These are phyloP conservation scores for Etheostoma cragini DNA, from an alignment of 2,113 vertebrate genomes.

Conservation along the genomic window DNA sequence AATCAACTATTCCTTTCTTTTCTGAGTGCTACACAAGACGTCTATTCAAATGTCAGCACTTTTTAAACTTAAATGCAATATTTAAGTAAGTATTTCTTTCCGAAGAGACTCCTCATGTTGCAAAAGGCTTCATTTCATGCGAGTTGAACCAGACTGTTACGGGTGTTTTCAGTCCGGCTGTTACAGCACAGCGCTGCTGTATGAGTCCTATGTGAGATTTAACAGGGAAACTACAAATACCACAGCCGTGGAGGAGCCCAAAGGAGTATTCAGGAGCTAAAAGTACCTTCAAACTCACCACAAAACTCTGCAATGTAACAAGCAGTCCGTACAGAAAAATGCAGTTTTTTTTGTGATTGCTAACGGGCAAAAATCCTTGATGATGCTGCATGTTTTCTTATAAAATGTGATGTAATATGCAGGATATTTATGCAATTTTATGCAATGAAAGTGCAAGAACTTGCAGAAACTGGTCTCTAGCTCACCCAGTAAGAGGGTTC, in stretches of 20 bases:
- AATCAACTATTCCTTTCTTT: not conserved
- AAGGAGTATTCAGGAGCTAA: not conserved
- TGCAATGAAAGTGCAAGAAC: too few species aligned
- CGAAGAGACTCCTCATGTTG: too few species aligned
- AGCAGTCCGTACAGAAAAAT: too few species aligned
- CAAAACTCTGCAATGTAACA: not conserved
- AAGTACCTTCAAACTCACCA: not conserved
- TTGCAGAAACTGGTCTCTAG: too few species aligned
- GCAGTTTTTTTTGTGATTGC: too few species aligned
- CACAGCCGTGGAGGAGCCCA: not conserved
- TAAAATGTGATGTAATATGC: too few species aligned
- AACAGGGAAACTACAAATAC: slow-evolving; percentile 14
- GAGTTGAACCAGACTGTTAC: not conserved
- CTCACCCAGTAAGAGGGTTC: too few species aligned
- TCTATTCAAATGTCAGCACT: not conserved
- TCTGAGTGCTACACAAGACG: not conserved
- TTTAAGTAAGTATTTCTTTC: too few species aligned
- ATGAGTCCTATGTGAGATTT: slow-evolving; percentile 18
- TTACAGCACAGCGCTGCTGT: not conserved
- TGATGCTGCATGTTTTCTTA: too few species aligned
- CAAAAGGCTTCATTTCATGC: not conserved
- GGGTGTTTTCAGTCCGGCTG: not conserved
- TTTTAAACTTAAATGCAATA: not conserved
- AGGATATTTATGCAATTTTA: too few species aligned
- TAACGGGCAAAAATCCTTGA: too few species aligned